Conservation (phyloP, 2,888 invertebrate species). For the Aleiodes alternator region DNA sequence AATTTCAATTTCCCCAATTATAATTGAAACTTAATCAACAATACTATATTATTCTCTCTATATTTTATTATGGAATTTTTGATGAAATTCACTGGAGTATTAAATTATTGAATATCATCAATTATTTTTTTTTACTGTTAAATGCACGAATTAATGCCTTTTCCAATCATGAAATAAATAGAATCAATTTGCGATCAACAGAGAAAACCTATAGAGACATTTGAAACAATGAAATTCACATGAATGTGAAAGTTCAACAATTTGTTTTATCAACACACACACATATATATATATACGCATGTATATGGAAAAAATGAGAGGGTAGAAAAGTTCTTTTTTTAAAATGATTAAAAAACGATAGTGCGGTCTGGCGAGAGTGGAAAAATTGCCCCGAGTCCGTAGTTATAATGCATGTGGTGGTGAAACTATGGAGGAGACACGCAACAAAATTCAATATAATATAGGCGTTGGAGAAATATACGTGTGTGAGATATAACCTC, state of each 20-base stretch:
- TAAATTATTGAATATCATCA: no score
- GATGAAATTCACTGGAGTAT: no score
- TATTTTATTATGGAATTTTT: no score
- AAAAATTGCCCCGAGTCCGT: slow-evolving; percentile 23
- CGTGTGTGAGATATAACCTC: slow-evolving; percentile 40
- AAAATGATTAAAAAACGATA: slow-evolving; percentile 19
- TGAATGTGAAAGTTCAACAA: slow-evolving; percentile 9
- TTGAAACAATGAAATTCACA: neutral
- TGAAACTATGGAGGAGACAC: slow-evolving; percentile 61
- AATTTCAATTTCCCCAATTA: no score
- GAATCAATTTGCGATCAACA: neutral
- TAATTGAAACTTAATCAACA: no score
- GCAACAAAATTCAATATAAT: slow-evolving; percentile 64
- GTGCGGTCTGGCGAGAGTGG: slow-evolving; percentile 8
- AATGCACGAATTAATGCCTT: no score
- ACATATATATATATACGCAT: slow-evolving; percentile 3
- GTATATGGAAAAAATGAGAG: slow-evolving; percentile 45
- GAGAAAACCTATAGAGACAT: neutral
- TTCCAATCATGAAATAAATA: no score
- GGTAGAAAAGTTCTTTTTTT: neutral
- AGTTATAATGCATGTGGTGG: slow-evolving; percentile 65
- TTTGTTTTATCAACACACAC: neutral
- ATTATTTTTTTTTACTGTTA: no score
- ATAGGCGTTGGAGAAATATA: slow-evolving; percentile 26
- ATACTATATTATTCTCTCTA: no score